Conservation (phyloP, 1,140 invertebrate genomes). For the Bombyx mori region ASM3026992v2 NC_085129.1:6946501-6947000, state of each 20-base stretch:
- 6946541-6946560: too few species aligned
- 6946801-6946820: slow-evolving; percentile 59
- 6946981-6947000: background rate
- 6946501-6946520: too few species aligned
- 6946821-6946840: slow-evolving; percentile 67
- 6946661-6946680: background rate
- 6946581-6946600: background rate
- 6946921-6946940: slow-evolving; percentile 46
- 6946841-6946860: slow-evolving; percentile 64
- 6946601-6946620: background rate
- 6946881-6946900: slow-evolving; percentile 51
- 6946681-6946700: slow-evolving; percentile 24
- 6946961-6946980: slow-evolving; percentile 14
- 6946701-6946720: slow-evolving; percentile 14
- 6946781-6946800: slow-evolving; percentile 64
- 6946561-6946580: too few species aligned
- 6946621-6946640: background rate
- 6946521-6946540: too few species aligned
- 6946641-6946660: background rate
- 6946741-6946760: slow-evolving; percentile 48
- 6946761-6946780: slow-evolving; percentile 50
- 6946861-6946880: slow-evolving; percentile 66
- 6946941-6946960: slow-evolving; percentile 41
- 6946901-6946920: slow-evolving; percentile 54
- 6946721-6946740: slow-evolving; percentile 22